Evolutionary conservation across 2,888 invertebrate species (phyloP), one percentile per base, ranked within the genome.

Genomic region (Cephus pulcher): DNA sequence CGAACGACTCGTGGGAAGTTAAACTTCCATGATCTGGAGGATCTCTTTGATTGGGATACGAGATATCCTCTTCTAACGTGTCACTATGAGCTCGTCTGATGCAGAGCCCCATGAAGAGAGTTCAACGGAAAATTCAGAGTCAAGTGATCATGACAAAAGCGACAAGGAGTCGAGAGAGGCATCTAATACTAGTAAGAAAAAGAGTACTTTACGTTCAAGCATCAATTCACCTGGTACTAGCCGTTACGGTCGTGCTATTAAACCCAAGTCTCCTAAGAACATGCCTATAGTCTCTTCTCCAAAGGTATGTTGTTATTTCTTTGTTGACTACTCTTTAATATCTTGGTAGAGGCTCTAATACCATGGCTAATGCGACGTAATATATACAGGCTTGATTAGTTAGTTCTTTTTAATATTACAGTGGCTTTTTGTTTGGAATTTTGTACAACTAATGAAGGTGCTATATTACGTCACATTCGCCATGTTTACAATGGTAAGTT

Each of bases 161-260:
- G 73, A 75, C n/a, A 74, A 74, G 6, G 35, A 73, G 56, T 70
- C 73, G 12, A 74, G 12, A 73, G 80, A 79, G 35, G 76, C 80
- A 56, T 79, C 74, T 2, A 40, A 77, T 15, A 71, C 80, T 37
- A 74, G 74, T 40, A 37, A 32, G n/a, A 32, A 80, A 73, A 79
- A 80, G 40, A 75, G 4, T 34, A 82, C 74, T 56, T 76, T 76
- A 73, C 78, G 11, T 56, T 56, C 56, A 56, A 56, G 23, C 56
- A 23, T 56, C 56, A 78, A 3, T 69, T 78, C 79, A 30, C 80
- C 81, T 6, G 79, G 82, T 73, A 93, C 91, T 37, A 95, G 94
- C 83, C 93, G 95, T 23, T 95, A 94, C 89, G 95, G 95, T 12
- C 92, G 95, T 87, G 92, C 93, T 76, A 93, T 94, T 40, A 93